Percentiles rank a stretch among this genome's conserved stretches.
These are phyloP conservation scores for Egretta garzetta DNA, from an alignment of 2,113 vertebrate genomes.

Conservation along the genomic window DNA sequence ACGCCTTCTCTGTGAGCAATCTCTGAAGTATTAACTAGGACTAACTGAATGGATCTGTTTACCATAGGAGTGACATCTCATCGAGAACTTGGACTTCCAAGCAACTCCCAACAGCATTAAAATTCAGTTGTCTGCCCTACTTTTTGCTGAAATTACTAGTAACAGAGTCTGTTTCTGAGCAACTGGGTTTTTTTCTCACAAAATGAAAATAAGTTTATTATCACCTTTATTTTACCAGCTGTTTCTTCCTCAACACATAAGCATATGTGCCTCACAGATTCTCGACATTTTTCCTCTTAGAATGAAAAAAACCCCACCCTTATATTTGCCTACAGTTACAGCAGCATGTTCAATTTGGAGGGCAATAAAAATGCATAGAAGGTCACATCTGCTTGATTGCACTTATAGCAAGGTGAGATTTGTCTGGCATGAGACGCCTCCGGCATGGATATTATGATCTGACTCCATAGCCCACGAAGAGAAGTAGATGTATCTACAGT, in stretches of 20 bases:
- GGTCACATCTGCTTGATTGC: background rate
- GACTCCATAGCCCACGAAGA: background rate
- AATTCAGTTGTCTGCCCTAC: background rate
- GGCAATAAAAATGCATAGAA: background rate
- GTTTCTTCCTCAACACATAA: background rate
- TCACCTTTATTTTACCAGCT: background rate
- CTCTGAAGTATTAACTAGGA: background rate
- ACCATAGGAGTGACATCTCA: background rate
- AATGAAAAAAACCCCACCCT: rapidly evolving
- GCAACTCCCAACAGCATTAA: background rate
- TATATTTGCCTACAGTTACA: background rate
- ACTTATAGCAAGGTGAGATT: background rate
- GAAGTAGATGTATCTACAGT: background rate
- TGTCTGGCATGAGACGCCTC: background rate
- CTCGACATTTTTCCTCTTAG: background rate
- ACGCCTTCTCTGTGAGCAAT: background rate
- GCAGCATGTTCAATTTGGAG: background rate
- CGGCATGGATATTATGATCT: background rate
- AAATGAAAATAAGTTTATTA: background rate
- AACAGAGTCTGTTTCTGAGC: background rate
- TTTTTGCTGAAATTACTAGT: background rate
- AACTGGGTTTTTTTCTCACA: background rate
- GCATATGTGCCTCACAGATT: background rate
- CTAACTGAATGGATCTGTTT: background rate
- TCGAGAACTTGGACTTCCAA: background rate